Evolutionary conservation across 2,797 vertebrate genomes (phyloP), one percentile per base, ranked within the genome.

Genomic region (Oreochromis mossambicus): DNA sequence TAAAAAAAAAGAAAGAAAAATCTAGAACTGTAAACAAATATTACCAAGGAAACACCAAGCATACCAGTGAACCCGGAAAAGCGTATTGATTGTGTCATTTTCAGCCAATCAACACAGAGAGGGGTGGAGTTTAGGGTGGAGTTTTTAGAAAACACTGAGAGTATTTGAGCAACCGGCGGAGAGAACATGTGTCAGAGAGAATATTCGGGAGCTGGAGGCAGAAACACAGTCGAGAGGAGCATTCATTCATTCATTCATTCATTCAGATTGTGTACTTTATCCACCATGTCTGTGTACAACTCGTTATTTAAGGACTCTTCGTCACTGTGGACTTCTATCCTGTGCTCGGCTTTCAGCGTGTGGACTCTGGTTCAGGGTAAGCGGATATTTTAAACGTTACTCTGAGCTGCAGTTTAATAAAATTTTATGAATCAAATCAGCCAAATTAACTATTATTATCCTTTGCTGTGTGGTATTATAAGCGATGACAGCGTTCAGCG

Each of bases 41-140:
- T n/a, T 12, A 4, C 58, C 6, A 38, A n/a, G 32, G 56, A 34
- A 61, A 11, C 56, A n/a, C 29, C 29, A 61, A 61, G 15, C 15
- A 19, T 61, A 0, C 12, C n/a, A 32, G 55, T 32, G 5, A 58
- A 32, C 2, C 55, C 56, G 29, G 56, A 61, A 19, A 0, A 17
- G 8, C 29, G 0, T 19, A 34, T 34, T 32, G 55, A 4, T 6
- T 36, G 5, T 7, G 32, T n/a, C 10, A 36, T 63, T 63, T 63
- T 63, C 13, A 36, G 21, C 8, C 63, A 68, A 68, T 43, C 13
- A 10, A 41, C 3, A 24, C 7, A 4, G n/a, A 41, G 0, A 43
- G 7, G 19, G 0, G 63, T 58, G 26, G 55, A 0, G 8, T 1
- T 1, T 58, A 26, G 24, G 24, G 24, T 26, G 24, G 24, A 26